Percentiles rank a stretch among this genome's conserved stretches.
Evolutionary conservation across 2,113 vertebrate genomes (phyloP).

Genomic region (Dasypus novemcinctus): DNA sequence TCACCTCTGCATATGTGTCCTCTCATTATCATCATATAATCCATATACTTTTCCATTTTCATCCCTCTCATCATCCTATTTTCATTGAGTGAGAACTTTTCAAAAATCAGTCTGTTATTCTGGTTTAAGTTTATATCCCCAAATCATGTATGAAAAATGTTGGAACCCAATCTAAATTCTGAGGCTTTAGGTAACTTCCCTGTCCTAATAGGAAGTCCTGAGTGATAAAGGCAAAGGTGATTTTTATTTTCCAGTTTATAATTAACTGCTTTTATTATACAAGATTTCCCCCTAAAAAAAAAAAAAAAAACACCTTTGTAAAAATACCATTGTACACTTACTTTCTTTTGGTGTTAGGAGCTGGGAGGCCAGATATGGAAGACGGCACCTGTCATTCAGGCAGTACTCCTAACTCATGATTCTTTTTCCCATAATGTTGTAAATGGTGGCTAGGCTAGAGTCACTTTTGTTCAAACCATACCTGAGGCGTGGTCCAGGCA

Average conservation of each 20-base stretch:
- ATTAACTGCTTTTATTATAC: neutral
- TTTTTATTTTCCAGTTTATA: conserved; percentile 34
- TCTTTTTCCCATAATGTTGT: neutral
- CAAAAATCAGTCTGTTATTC: neutral
- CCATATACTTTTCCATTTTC: neutral
- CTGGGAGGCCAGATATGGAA: neutral
- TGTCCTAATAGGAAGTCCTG: neutral
- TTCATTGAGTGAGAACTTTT: neutral
- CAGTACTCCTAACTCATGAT: neutral
- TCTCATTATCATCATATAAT: neutral
- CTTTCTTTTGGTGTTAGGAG: neutral
- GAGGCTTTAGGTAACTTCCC: neutral
- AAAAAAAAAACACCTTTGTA: neutral
- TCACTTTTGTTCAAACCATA: neutral
- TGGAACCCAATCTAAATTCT: neutral
- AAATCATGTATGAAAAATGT: neutral
- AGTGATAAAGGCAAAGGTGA: neutral
- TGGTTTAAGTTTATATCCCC: neutral
- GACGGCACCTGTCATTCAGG: neutral
- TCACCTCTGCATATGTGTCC: neutral
- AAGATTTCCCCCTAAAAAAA: neutral
- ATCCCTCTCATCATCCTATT: neutral
- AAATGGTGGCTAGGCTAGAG: neutral
- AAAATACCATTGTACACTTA: neutral
- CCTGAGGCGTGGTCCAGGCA: neutral